A percentile compares a stretch with the other conserved stretches of the same genome.
phyloP scores from a whole-genome alignment of 2,797 vertebrate species.

The Labroides dimidiatus region DNA sequence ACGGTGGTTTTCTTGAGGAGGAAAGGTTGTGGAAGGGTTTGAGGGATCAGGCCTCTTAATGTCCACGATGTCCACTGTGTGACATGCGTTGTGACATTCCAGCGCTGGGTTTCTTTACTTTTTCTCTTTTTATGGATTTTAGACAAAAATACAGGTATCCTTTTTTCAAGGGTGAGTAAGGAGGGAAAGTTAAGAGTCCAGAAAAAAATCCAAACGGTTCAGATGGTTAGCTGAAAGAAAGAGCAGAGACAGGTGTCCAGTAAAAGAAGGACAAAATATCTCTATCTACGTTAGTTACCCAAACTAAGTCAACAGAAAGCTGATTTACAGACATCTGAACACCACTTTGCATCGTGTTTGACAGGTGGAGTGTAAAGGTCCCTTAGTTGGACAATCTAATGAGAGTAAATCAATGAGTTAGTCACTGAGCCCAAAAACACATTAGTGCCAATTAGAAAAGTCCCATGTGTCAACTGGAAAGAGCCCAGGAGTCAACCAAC shows the following conservation, averaged over 20 bases:
- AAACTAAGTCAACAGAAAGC: constrained; percentile 44
- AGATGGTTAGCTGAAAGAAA: constrained; percentile 92
- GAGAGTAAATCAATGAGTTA: constrained; percentile 57
- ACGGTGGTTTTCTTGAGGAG: constrained; percentile 26
- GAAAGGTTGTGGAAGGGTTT: constrained; percentile 2
- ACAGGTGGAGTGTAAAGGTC: constrained; percentile 36
- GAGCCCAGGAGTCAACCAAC: constrained; percentile 62
- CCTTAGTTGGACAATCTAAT: constrained; percentile 31
- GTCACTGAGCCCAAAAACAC: constrained; percentile 68
- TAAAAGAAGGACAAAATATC: constrained; percentile 64
- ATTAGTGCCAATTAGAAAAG: constrained; percentile 70
- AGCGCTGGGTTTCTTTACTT: constrained; percentile 46
- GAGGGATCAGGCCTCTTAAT: constrained; percentile 41
- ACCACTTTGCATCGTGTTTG: constrained; percentile 40
- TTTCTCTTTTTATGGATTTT: constrained; percentile 44
- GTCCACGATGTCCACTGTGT: constrained; percentile 76
- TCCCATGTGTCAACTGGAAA: constrained; percentile 71
- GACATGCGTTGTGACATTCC: constrained; percentile 63
- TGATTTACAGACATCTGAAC: constrained; percentile 42
- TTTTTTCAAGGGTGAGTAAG: constrained; percentile 62
- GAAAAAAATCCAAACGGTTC: constrained; percentile 83
- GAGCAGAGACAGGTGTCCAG: constrained; percentile 77
- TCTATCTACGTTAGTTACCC: constrained; percentile 72
- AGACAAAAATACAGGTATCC: constrained; percentile 59
- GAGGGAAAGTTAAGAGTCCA: constrained; percentile 81